These are phyloP conservation scores for Cyrtorhinus lividipennis DNA, from an alignment of 1,140 invertebrate genomes.

Conservation along the genomic window DNA sequence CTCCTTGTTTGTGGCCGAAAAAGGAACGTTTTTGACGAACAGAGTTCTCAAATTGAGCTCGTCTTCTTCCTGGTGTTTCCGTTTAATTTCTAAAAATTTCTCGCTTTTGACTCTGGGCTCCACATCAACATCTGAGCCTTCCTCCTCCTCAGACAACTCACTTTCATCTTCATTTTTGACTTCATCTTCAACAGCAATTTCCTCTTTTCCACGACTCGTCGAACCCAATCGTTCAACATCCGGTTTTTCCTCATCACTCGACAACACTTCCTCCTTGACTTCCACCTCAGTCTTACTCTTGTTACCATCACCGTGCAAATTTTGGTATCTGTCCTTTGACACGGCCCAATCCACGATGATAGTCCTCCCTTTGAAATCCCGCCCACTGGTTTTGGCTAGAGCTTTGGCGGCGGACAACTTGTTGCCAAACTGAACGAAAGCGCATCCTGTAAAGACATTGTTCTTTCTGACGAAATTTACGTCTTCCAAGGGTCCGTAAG, in stretches of 20 bases:
- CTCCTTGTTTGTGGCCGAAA: constrained; percentile 61
- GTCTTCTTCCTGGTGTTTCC: constrained; percentile 44
- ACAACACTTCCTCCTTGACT: not conserved
- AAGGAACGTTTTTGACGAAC: constrained; percentile 83
- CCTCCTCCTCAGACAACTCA: constrained; percentile 23
- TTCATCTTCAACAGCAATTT: constrained; percentile 21
- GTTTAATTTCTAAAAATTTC: constrained; percentile 28
- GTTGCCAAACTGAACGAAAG: constrained; percentile 63
- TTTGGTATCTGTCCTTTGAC: constrained; percentile 44
- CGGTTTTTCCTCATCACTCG: not conserved
- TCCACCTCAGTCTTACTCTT: not conserved
- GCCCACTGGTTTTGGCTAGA: constrained; percentile 55
- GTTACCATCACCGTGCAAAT: constrained; percentile 26
- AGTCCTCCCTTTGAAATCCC: constrained; percentile 55
- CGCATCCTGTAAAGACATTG: constrained; percentile 69
- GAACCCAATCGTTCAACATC: not conserved
- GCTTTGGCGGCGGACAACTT: constrained; percentile 66
- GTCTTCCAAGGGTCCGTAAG: constrained; percentile 62
- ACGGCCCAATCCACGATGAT: constrained; percentile 78
- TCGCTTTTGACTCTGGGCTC: constrained; percentile 23
- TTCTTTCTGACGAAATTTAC: constrained; percentile 61
- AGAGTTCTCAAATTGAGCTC: constrained; percentile 73
- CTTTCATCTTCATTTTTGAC: constrained; percentile 22
- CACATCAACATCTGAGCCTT: constrained; percentile 27
- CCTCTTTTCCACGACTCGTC: not conserved